phyloP scores from a whole-genome alignment of 2,888 invertebrate genomes.

The Drosophila limbata region DNA sequence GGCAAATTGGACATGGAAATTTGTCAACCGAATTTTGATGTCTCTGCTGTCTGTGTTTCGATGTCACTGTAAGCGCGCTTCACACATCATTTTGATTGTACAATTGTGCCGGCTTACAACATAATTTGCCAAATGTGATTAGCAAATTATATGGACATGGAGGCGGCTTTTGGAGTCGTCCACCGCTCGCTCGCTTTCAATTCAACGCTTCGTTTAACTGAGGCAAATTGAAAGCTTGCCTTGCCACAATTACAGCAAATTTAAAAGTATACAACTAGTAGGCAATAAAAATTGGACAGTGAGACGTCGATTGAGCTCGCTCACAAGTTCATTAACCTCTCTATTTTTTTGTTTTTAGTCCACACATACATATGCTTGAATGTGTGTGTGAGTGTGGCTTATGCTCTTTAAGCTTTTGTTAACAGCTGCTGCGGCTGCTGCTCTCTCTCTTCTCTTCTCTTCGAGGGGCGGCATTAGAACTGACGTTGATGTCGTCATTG shows the following conservation, averaged over 20 bases:
- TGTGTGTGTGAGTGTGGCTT: constrained; percentile 33
- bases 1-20: constrained; percentile 65
- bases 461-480: constrained; percentile 29
- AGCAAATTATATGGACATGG: constrained; percentile 71
- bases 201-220: constrained; percentile 81
- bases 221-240: constrained; percentile 74
- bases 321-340: constrained; percentile 66
- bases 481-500: constrained; percentile 49
- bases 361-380: constrained; percentile 1
- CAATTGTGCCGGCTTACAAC: constrained; percentile 71
- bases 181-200: constrained; percentile 72
- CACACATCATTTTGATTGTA: constrained; percentile 64
- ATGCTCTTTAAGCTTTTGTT: constrained; percentile 30
- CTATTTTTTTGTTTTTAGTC: constrained; percentile 40
- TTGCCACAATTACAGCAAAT: constrained; percentile 73
- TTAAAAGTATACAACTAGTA: constrained; percentile 71
- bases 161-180: constrained; percentile 27
- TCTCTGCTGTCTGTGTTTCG: constrained; percentile 17
- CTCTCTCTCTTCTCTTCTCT: neutral
- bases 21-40: constrained; percentile 60
- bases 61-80: constrained; percentile 36
- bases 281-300: constrained; percentile 74
- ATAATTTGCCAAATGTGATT: constrained; percentile 77
- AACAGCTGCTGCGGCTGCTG: constrained; percentile 23
- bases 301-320: constrained; percentile 43